Evolutionary conservation across 2,888 invertebrate species (phyloP).

Genomic region (Eubasilissa splendida): DNA sequence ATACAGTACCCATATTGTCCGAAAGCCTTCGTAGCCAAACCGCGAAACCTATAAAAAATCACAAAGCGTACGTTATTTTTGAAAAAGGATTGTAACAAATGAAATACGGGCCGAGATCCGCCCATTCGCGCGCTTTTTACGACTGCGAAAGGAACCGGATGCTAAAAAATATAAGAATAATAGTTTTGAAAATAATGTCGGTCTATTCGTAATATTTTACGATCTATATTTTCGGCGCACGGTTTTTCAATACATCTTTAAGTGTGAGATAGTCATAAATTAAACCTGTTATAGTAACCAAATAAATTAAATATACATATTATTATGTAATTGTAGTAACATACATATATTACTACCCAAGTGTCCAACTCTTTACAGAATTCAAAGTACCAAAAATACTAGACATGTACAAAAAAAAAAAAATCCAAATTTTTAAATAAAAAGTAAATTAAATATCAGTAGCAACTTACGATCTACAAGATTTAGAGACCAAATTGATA

Average conservation of each 20-base stretch:
- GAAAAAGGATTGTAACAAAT: slow-evolving; percentile 50
- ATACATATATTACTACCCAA: too few relatives aligned
- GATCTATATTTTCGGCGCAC: slow-evolving; percentile 37
- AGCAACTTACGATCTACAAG: too few relatives aligned
- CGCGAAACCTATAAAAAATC: slow-evolving; percentile 54
- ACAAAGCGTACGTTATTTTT: slow-evolving; percentile 40
- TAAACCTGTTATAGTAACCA: too few relatives aligned
- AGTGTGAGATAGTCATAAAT: too few relatives aligned
- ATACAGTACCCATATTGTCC: neutral
- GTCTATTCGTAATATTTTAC: slow-evolving; percentile 53
- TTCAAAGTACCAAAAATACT: too few relatives aligned
- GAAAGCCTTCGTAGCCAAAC: slow-evolving; percentile 43
- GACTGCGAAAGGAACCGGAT: slow-evolving; percentile 53
- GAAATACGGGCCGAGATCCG: slow-evolving; percentile 52
- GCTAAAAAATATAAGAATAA: slow-evolving; percentile 52
- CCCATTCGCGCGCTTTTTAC: slow-evolving; percentile 52
- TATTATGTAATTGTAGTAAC: too few relatives aligned
- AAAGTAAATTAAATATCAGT: too few relatives aligned
- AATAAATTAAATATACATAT: too few relatives aligned
- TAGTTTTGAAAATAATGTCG: slow-evolving; percentile 54
- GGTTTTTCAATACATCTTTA: slow-evolving; percentile 14
- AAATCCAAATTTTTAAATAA: too few relatives aligned
- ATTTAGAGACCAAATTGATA: too few relatives aligned
- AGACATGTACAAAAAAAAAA: too few relatives aligned
- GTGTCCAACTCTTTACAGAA: too few relatives aligned